Evolutionary conservation across 2,113 vertebrate genomes (phyloP), one percentile per base, ranked within the genome.

Genomic region (Chinchilla lanigera): DNA sequence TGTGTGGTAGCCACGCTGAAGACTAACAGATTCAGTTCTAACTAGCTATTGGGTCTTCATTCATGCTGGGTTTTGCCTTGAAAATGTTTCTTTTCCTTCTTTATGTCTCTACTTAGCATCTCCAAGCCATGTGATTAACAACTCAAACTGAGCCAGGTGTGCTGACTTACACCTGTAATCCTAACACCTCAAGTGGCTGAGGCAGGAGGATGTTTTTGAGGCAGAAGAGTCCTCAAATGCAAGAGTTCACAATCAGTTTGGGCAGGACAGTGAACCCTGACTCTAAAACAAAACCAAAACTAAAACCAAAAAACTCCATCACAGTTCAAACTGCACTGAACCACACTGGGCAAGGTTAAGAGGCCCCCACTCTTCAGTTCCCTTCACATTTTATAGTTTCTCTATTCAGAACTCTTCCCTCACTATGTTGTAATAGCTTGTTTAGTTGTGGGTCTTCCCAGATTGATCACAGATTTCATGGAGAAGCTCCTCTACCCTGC

Each of bases 1-100:
- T 63, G 33, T 41, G 1, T 19, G 10, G 22, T 12, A 13, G 24
- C 7, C 30, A 7, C 2, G 3, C 0, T 19, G 75, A 28, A 22
- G 12, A 52, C 17, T 1, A 30, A 38, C 22, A 26, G 0, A 0
- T 7, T 93, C 24, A 12, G 10, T 56, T 56, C 63, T 75, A 30
- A 41, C 19, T 44, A 54, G 35, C 3, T 7, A 33, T 2, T 3
- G 26, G 7, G 28, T 52, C 77, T 82, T 58, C 60, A 44, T 1
- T 86, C n/a, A 56, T 3, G 28, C 26, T 44, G 3, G 41, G n/a
- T 88, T 89, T 52, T 50, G 14, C 65, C 56, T 91, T 13, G 12
- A 81, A 95, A 97, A 52, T 3, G 30, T 41, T 69, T 65, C 22
- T 13, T 58, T 73, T 19, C 41, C 52, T 83, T 71, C 22, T 35